Conservation (phyloP, 2,797 vertebrate genomes). For the Aphelocoma californica region DNA sequence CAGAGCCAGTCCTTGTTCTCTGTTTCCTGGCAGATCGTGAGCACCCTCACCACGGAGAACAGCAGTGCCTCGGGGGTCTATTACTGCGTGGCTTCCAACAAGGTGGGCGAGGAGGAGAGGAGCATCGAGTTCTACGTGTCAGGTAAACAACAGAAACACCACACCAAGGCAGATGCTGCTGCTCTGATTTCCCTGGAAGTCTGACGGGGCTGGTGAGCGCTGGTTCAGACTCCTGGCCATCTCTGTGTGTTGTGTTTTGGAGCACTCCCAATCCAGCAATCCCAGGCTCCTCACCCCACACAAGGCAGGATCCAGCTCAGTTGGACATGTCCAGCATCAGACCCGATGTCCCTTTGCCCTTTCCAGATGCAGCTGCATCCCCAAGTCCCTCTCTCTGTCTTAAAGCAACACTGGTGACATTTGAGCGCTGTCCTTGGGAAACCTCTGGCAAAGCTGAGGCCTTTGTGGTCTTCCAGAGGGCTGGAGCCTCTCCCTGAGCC, state of each 20-base stretch:
- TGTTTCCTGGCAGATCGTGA: slow-evolving; percentile 75
- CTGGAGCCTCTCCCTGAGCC: neutral
- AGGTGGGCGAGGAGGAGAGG: slow-evolving; percentile 63
- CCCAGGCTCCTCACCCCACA: neutral
- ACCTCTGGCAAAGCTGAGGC: neutral
- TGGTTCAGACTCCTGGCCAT: neutral
- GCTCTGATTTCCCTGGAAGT: accelerated
- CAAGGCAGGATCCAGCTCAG: neutral
- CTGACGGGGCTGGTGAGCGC: accelerated
- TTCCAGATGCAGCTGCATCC: neutral
- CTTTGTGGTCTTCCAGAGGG: neutral
- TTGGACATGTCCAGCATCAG: neutral
- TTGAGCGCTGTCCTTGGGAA: neutral
- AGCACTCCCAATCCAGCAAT: neutral
- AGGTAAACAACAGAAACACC: slow-evolving; percentile 67
- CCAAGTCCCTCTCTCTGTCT: neutral
- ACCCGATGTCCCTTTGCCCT: neutral
- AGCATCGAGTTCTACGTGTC: slow-evolving; percentile 80
- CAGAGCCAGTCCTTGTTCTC: neutral
- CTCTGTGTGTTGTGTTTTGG: neutral
- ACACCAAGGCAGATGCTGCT: neutral
- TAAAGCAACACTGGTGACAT: neutral
- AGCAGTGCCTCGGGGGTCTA: slow-evolving; percentile 81
- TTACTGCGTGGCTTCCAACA: slow-evolving; percentile 80
- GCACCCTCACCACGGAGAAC: slow-evolving; percentile 75